Evolutionary conservation across 2,888 invertebrate species (phyloP).

Genomic region (Tinea trinotella): DNA sequence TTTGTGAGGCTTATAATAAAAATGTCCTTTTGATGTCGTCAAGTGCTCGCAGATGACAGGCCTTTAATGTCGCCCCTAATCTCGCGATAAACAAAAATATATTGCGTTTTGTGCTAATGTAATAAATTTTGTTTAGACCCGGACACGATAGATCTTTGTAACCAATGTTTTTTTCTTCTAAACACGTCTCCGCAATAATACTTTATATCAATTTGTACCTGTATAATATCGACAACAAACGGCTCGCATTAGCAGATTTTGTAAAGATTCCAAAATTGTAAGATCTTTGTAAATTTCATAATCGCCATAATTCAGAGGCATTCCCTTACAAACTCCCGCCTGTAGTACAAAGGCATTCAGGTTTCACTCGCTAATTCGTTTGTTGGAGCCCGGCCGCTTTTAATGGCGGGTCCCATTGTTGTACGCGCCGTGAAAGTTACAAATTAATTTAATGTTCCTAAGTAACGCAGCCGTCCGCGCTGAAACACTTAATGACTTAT

Average conservation of each 20-base stretch:
- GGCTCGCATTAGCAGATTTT: background rate
- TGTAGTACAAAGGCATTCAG: constrained; percentile 25
- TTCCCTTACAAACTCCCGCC: constrained; percentile 18
- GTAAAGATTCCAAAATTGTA: background rate
- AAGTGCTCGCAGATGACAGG: background rate
- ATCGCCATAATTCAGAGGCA: constrained; percentile 6
- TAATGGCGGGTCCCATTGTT: constrained; percentile 40
- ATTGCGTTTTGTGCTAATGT: background rate
- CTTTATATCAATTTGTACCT: background rate
- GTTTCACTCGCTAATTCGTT: constrained; percentile 32
- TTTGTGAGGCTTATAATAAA: background rate
- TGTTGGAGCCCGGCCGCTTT: constrained; percentile 26
- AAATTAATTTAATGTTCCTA: constrained; percentile 50
- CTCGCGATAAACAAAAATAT: background rate
- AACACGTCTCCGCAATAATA: background rate
- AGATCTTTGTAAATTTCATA: constrained; percentile 11
- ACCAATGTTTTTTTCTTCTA: background rate
- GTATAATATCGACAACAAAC: constrained; percentile 1
- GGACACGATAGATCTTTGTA: background rate
- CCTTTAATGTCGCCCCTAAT: background rate
- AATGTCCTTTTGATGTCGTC: constrained; percentile 7
- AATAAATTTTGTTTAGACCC: constrained; percentile 16
- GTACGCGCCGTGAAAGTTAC: constrained; percentile 41
- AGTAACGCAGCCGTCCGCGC: constrained; percentile 33
- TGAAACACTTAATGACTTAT: constrained; percentile 42